phyloP scores from a whole-genome alignment of 2,888 invertebrate genomes.

The Lacanobia oleracea region DNA sequence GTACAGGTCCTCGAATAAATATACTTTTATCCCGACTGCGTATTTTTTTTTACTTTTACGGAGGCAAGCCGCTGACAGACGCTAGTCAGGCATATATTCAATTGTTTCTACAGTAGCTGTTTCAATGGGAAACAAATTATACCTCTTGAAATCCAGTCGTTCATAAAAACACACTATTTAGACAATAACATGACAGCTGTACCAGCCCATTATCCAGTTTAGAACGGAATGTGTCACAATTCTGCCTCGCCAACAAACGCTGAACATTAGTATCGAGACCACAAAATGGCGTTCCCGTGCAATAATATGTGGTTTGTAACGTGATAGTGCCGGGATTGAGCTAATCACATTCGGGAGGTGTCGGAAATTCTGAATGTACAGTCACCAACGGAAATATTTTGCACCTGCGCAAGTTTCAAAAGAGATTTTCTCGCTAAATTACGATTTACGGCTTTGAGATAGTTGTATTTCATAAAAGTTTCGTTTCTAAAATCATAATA shows the following conservation, averaged over 20 bases:
- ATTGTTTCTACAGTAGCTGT: too few relatives aligned
- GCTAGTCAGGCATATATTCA: too few relatives aligned
- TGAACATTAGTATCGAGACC: slow-evolving; percentile 27
- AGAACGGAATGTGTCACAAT: slow-evolving; percentile 39
- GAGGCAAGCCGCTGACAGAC: too few relatives aligned
- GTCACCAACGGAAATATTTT: neutral
- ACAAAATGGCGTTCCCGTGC: slow-evolving; percentile 46
- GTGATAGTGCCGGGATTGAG: slow-evolving; percentile 60
- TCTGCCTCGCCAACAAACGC: slow-evolving; percentile 29
- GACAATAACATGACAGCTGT: neutral
- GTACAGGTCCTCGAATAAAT: too few relatives aligned
- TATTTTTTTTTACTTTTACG: too few relatives aligned
- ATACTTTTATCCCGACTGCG: too few relatives aligned
- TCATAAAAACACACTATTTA: neutral
- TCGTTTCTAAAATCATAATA: neutral
- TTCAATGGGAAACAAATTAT: neutral
- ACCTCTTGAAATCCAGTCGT: neutral
- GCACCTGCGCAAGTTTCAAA: neutral
- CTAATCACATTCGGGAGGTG: slow-evolving; percentile 45
- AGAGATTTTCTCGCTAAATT: neutral
- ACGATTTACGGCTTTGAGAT: neutral
- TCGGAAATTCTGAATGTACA: slow-evolving; percentile 1
- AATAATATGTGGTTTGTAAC: slow-evolving; percentile 49
- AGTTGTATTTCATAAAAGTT: too few relatives aligned
- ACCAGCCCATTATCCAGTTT: slow-evolving; percentile 38